These are phyloP conservation scores for Adoxophyes honmai DNA, from an alignment of 1,140 invertebrate genomes.

Conservation along the genomic window DNA sequence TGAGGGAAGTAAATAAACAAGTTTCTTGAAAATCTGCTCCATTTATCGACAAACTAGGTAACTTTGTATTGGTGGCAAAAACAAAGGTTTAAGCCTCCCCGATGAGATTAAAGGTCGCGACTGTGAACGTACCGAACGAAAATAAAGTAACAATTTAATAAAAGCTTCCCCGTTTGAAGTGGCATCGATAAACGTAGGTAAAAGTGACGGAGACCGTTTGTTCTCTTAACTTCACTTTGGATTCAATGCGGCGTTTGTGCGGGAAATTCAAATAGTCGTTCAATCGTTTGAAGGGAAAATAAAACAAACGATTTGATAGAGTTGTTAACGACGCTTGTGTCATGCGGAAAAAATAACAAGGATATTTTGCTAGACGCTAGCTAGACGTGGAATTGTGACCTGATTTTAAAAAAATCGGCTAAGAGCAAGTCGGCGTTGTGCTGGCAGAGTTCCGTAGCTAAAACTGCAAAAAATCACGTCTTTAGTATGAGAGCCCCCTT, in stretches of 20 bases:
- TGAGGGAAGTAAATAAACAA: too few species aligned
- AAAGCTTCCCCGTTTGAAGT: constrained; percentile 1
- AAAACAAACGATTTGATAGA: background rate
- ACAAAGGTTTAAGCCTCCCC: too few species aligned
- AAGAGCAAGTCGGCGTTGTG: background rate
- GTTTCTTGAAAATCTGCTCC: too few species aligned
- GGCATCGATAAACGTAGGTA: constrained; percentile 6
- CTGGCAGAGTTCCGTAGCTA: too few species aligned
- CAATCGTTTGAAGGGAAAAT: background rate
- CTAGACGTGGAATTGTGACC: background rate
- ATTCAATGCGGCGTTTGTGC: background rate
- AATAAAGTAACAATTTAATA: constrained; percentile 9
- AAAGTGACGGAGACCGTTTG: background rate
- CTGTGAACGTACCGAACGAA: background rate
- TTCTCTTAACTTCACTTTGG: constrained; percentile 1
- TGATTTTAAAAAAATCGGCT: background rate
- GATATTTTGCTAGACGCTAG: background rate
- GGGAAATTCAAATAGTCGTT: constrained; percentile 1
- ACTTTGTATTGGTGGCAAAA: too few species aligned
- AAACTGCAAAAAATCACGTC: too few species aligned
- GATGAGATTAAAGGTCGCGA: too few species aligned
- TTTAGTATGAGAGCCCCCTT: too few species aligned
- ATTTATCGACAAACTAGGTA: too few species aligned
- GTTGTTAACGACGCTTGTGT: background rate
- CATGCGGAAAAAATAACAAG: background rate